A percentile compares a stretch with the other conserved stretches of the same genome.
phyloP scores from a whole-genome alignment of 2,888 invertebrate species.

The Cerastis rubricosa region DNA sequence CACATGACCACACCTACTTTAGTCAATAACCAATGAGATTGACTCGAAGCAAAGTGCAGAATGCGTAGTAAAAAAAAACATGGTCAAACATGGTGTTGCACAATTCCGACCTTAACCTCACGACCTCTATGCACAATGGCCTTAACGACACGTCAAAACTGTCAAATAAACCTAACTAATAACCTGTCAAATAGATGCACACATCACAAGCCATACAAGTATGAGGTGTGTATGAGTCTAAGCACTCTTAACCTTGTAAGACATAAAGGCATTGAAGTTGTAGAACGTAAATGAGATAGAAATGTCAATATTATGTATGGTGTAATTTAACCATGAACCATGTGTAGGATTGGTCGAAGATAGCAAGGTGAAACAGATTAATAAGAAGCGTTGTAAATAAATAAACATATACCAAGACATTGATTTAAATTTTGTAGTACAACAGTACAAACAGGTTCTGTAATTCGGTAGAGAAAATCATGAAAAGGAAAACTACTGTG shows the following conservation, averaged over 20 bases:
- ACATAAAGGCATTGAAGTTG: conserved; percentile 46
- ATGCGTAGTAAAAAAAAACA: conserved; percentile 12
- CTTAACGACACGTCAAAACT: conserved; percentile 14
- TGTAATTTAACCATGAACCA: conserved; percentile 42
- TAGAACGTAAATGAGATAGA: conserved; percentile 30
- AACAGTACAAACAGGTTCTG: background rate
- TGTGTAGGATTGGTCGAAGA: conserved; percentile 16
- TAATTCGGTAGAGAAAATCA: no score
- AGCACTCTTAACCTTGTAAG: conserved; percentile 35
- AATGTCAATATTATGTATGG: conserved; percentile 43
- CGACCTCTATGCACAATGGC: conserved; percentile 21
- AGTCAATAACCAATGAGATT: background rate
- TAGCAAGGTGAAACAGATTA: conserved; percentile 25
- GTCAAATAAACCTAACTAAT: conserved; percentile 26
- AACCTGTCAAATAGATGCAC: conserved; percentile 20
- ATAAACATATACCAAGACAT: background rate
- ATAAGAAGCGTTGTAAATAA: background rate
- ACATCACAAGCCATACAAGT: conserved; percentile 9
- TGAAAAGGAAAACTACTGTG: background rate
- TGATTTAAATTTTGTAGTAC: background rate
- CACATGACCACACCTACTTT: background rate
- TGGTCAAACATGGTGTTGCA: conserved; percentile 22
- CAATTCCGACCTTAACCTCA: conserved; percentile 43
- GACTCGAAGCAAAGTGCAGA: background rate
- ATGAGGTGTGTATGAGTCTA: background rate